Evolutionary conservation across 2,113 vertebrate genomes (phyloP).

Genomic region (Leptosomus discolor): DNA sequence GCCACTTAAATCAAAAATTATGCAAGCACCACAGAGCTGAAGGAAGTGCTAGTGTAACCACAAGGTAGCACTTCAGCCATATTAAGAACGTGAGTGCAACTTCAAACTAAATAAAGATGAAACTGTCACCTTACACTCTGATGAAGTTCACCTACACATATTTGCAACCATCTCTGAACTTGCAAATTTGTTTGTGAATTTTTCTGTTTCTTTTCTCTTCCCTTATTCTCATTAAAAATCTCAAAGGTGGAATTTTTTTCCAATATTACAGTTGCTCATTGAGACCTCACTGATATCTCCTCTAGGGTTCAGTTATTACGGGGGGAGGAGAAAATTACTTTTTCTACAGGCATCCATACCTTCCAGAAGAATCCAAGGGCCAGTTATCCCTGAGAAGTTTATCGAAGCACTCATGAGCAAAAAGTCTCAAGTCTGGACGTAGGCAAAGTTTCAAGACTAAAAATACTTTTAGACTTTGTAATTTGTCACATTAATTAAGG

Average conservation of each 20-base stretch:
- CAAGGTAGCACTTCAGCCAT: not conserved
- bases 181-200: rapidly evolving
- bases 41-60: not conserved
- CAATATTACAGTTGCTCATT: not conserved
- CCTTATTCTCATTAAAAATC: not conserved
- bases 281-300: not conserved
- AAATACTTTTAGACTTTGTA: not conserved
- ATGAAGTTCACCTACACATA: not conserved
- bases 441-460: not conserved
- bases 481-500: not conserved
- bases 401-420: not conserved
- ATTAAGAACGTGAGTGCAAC: not conserved
- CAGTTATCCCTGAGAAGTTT: not conserved
- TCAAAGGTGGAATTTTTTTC: not conserved
- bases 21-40: not conserved
- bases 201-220: not conserved
- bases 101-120: not conserved
- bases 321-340: not conserved
- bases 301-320: not conserved
- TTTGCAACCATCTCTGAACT: not conserved
- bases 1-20: not conserved
- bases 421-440: not conserved
- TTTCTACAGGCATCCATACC: not conserved
- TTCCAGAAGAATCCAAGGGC: not conserved
- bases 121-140: not conserved